Evolutionary conservation across 2,797 vertebrate genomes (phyloP).

Genomic region (Oreortyx pictus): DNA sequence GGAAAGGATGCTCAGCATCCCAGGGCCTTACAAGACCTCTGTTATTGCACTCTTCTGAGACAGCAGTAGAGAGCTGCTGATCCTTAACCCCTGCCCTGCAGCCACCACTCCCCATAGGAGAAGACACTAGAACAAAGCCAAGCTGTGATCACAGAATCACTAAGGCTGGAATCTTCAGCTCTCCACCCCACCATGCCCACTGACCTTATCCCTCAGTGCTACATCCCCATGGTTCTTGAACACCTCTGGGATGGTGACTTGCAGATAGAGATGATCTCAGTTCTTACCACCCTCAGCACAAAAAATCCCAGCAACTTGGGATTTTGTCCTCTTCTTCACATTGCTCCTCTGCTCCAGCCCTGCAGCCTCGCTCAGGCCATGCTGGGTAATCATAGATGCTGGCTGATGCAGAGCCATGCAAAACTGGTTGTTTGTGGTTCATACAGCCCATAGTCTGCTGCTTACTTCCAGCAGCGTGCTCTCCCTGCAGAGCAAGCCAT

Average conservation of each 20-base stretch:
- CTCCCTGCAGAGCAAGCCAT: background rate
- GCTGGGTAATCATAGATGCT: background rate
- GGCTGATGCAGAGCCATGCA: background rate
- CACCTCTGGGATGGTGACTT: background rate
- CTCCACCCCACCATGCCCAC: no score
- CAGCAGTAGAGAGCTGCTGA: background rate
- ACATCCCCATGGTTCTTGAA: no score
- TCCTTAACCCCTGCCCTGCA: background rate
- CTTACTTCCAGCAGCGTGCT: background rate
- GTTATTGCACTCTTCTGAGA: fast-evolving
- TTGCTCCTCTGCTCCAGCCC: background rate
- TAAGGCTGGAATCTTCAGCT: no score
- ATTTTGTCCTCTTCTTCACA: background rate
- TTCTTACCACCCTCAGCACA: background rate
- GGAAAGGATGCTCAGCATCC: background rate
- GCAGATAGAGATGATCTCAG: background rate
- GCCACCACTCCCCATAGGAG: background rate
- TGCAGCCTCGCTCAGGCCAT: background rate
- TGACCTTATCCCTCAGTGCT: no score
- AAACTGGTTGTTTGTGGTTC: constrained; percentile 14
- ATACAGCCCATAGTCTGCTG: background rate
- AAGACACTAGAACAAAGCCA: background rate
- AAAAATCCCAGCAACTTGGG: background rate
- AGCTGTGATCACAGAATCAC: background rate
- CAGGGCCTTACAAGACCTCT: background rate